Evolutionary conservation across 2,113 vertebrate species (phyloP).

Genomic region (Vidua macroura): DNA sequence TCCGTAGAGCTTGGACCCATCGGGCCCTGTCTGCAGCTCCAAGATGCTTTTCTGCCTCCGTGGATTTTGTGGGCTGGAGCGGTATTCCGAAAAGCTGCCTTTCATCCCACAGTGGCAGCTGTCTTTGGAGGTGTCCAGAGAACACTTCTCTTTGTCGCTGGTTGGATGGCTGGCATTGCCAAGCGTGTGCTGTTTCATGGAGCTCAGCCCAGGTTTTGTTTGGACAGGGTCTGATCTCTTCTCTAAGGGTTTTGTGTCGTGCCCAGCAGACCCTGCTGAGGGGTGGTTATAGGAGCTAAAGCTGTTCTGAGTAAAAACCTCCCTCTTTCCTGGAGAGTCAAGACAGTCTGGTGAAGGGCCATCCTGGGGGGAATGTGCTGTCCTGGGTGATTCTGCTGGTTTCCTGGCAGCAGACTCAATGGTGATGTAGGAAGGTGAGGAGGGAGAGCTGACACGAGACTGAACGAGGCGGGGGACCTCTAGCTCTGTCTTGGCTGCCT

Average conservation of each 20-base stretch:
- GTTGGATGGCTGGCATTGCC: not conserved
- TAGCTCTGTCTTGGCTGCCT: slow-evolving; percentile 5
- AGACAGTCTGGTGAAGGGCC: not conserved
- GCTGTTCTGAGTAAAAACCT: slow-evolving; percentile 7
- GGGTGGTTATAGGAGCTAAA: slow-evolving; percentile 11
- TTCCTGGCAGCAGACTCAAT: slow-evolving; percentile 84
- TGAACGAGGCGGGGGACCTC: slow-evolving; percentile 46
- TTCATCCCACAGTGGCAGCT: slow-evolving; percentile 34
- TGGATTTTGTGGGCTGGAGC: slow-evolving; percentile 48
- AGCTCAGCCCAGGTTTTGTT: slow-evolving; percentile 11
- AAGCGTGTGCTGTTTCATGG: not conserved
- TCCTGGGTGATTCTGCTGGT: slow-evolving; percentile 49
- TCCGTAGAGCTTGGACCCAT: slow-evolving; percentile 69
- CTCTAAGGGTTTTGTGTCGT: not conserved
- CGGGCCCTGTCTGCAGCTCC: slow-evolving; percentile 75
- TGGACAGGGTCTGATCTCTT: not conserved
- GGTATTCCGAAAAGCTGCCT: slow-evolving; percentile 10
- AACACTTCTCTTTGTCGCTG: slow-evolving; percentile 9
- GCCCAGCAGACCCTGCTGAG: not conserved
- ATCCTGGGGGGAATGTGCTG: not conserved
- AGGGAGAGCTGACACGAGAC: slow-evolving; percentile 69
- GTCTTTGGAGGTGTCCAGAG: slow-evolving; percentile 9
- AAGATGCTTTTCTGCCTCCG: slow-evolving; percentile 78
- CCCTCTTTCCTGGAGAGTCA: slow-evolving; percentile 7
- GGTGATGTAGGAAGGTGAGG: slow-evolving; percentile 85